A percentile compares a stretch with the other conserved stretches of the same genome.
Conservation (phyloP, 2,888 invertebrate genomes). For the Trachelus troglodyta region DNA sequence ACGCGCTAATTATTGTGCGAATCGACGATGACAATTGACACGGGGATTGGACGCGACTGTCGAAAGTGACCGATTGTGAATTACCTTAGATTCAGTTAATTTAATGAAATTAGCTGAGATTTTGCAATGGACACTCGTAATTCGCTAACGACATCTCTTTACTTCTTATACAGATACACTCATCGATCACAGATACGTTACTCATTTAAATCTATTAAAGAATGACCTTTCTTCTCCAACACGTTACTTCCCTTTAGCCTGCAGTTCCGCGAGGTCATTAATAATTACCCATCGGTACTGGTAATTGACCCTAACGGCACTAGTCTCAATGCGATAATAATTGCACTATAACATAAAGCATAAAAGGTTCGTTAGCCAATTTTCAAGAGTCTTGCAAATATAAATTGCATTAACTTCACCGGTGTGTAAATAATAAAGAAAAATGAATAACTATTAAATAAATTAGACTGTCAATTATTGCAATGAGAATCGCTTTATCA, state of each 20-base stretch:
- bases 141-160: neutral
- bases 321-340: neutral
- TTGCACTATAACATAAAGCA: neutral
- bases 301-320: neutral
- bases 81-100: neutral
- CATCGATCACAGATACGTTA: neutral
- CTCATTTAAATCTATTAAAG: neutral
- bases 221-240: neutral
- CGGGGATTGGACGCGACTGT: neutral
- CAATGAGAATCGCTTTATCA: too few relatives aligned
- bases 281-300: neutral
- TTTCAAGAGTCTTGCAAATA: too few relatives aligned
- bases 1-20: slow-evolving; percentile 33
- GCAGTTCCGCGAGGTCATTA: neutral
- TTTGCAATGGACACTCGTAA: neutral
- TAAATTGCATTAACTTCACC: too few relatives aligned
- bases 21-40: slow-evolving; percentile 18
- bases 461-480: too few relatives aligned
- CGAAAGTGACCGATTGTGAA: neutral
- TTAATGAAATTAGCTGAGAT: neutral
- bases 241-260: neutral
- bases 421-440: too few relatives aligned
- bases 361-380: too few relatives aligned
- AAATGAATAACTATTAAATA: too few relatives aligned
- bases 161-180: neutral